Evolutionary conservation across 35 echinoderm and acorn worm genomes (phyloP), one percentile per base, ranked within the genome.

Genomic region (Amphiura filiformis): DNA sequence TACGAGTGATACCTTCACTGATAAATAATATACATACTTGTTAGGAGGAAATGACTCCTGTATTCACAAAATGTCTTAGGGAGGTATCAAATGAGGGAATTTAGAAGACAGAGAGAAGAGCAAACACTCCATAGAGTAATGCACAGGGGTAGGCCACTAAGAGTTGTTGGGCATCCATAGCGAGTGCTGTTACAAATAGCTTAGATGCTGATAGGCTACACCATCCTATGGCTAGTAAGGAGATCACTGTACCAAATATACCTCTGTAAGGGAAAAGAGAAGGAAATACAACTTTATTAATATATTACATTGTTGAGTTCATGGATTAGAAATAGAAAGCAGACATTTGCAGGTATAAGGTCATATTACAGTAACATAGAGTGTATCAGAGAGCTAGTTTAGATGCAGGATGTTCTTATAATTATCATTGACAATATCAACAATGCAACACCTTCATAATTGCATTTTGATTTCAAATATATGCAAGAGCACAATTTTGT

Each of bases 131-230:
- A 38, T 99, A 99, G 42, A 99, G 96, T 22, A 99, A 88, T 26
- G 96, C 96, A 93, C 96, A 99, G 1, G 96, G 96, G 85, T 99
- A 99, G 52, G 96, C 96, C 13, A 99, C 96, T 20, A 99, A 84
- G 56, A 95, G 96, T 49, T 99, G 96, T 32, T 99, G 96, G 11
- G 90, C 61, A 75, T 94, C 93, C 96, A 99, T 99, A 18, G 96
- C 96, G 11, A 99, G 77, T 26, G 93, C 90, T 17, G 96, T 99
- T 14, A 99, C 96, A 92, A 99, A 99, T 7, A 99, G 90, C 49
- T 99, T 99, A 39, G 96, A 99, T 28, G 96, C 96, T 26, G 96
- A 99, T 82, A 91, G 86, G 57, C 96, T 99, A 85, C 96, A 99
- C 96, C 96, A 99, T 17, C 89, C 92, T 34, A 99, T 99, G 0